Evolutionary conservation across 1,140 invertebrate species (phyloP), one percentile per base, ranked within the genome.

Genomic region (Zaprionus taronus): DNA sequence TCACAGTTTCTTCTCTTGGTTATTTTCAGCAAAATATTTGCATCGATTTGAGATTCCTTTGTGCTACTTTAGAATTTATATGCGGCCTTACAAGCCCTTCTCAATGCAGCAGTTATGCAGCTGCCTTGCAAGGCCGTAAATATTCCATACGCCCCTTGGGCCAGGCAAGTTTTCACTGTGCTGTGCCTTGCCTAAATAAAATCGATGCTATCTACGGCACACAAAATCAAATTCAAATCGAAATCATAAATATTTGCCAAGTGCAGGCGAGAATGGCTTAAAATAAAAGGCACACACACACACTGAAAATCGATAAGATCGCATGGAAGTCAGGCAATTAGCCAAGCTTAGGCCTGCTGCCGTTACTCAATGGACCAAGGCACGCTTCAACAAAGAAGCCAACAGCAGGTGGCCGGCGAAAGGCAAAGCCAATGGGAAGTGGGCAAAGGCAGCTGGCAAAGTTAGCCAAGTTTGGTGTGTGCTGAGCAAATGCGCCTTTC

Each of bases 201-300:
- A 51, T 51, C 47, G 20, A 51, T 51, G 17, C 20, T 49, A 17
- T 49, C 47, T 31, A 22, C 28, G 36, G 38, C 60, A 28, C 24
- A 51, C 9, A 26, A 56, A 66, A 66, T 57, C 17, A 66, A 57
- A 58, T 26, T 47, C 55, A 24, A 57, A 67, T 67, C 55, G 17
- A 22, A 67, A 41, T 56, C 73, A 84, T 77, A 84, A 80, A 80
- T 81, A 81, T 83, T 84, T 84, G 73, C 73, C 81, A 84, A 67
- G 56, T 77, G 69, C 78, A 83, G 69, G 24, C 20, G 4, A 44
- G 44, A 57, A 31, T 57, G 17, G 22, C 7, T 6, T 36, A 80
- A 76, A 61, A 75, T 63, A 79, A 55, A 78, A 77, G 53, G 53
- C 31, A 12, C 28, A 56, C 62, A 34, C 12, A 4, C 36, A 9